Conservation (phyloP, 2,888 invertebrate species). For the Caenorhabditis sp. region DNA sequence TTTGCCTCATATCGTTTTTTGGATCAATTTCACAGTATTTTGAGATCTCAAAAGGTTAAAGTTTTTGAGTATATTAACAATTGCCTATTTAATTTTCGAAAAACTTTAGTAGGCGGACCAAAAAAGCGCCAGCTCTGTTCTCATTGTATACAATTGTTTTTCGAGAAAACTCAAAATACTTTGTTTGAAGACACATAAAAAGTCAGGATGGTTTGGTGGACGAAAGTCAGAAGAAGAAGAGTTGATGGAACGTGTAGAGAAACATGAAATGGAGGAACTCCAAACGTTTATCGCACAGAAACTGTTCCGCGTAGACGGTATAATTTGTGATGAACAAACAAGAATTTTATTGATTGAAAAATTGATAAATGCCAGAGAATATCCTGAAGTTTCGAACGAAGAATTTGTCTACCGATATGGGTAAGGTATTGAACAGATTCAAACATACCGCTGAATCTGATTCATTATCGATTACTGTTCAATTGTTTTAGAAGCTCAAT, state of each 20-base stretch:
- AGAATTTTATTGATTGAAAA: conserved; percentile 52
- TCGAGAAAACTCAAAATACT: no score
- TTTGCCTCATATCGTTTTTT: no score
- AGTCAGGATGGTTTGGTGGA: conserved; percentile 28
- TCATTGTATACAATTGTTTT: no score
- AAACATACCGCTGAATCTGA: no score
- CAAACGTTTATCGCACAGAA: conserved; percentile 59
- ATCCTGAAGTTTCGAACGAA: conserved; percentile 30
- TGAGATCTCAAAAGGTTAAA: not conserved
- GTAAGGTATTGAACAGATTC: no score
- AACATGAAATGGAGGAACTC: conserved; percentile 54
- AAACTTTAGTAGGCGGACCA: not conserved
- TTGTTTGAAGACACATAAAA: conserved; percentile 19
- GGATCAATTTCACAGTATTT: no score
- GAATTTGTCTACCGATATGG: conserved; percentile 47
- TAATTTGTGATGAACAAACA: conserved; percentile 58
- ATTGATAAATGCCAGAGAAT: conserved; percentile 28
- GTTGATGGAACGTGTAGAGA: conserved; percentile 39
- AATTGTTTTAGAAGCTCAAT: conserved; percentile 38
- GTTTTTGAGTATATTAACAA: not conserved
- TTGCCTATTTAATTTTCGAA: no score
- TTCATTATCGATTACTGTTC: no score
- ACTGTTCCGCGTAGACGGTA: conserved; percentile 55
- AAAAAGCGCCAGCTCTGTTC: no score
- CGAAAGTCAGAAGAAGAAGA: conserved; percentile 30